A percentile compares a stretch with the other conserved stretches of the same genome.
Conservation (phyloP, 2,888 invertebrate genomes). For the Thyatira batis region DNA sequence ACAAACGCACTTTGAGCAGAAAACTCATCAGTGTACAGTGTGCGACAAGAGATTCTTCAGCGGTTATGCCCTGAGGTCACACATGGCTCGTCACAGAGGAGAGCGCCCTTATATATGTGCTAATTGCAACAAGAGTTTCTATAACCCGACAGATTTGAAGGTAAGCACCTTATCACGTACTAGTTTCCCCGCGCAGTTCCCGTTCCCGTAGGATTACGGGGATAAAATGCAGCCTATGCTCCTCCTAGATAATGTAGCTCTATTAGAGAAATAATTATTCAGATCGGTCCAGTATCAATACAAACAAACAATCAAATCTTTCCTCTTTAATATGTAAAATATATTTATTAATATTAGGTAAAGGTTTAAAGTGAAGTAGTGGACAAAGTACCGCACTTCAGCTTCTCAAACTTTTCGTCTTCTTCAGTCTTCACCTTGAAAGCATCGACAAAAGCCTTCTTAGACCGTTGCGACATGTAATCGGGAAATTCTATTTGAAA, state of each 20-base stretch:
- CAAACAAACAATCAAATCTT: no score
- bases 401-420: constrained; percentile 57
- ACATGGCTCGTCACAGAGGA: constrained; percentile 76
- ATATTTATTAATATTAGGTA: background rate
- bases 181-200: no score
- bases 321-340: no score
- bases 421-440: constrained; percentile 62
- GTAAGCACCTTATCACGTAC: constrained; percentile 43
- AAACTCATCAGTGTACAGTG: constrained; percentile 73
- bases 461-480: constrained; percentile 69
- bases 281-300: no score
- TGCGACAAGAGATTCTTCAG: constrained; percentile 79
- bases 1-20: constrained; percentile 84
- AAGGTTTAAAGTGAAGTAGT: constrained; percentile 40
- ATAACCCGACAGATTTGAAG: constrained; percentile 82
- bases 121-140: constrained; percentile 82
- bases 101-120: constrained; percentile 81
- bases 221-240: no score
- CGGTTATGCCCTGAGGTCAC: constrained; percentile 75
- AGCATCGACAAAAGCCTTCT: constrained; percentile 65
- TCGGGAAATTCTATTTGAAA: constrained; percentile 81
- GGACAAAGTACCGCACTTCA: constrained; percentile 63
- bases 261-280: no score
- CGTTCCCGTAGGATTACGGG: no score
- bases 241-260: no score